phyloP scores from a whole-genome alignment of 2,113 vertebrate species.

The Aplodontia rufa region DNA sequence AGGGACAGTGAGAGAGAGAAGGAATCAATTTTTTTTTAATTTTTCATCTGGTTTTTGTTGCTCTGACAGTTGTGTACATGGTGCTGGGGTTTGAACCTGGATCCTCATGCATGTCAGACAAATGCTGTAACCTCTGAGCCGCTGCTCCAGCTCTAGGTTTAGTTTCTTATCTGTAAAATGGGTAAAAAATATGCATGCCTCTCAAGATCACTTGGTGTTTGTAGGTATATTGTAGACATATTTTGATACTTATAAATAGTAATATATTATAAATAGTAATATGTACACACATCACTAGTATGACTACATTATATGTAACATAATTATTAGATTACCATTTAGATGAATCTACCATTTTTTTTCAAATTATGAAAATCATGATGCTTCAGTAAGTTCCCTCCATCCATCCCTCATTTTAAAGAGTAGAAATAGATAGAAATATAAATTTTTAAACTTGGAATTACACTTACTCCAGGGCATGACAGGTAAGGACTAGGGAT shows the following conservation, averaged over 20 bases:
- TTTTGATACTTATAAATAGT: neutral
- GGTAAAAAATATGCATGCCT: conserved; percentile 12
- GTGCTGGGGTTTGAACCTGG: no score
- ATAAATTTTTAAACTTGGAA: conserved; percentile 17
- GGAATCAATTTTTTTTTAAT: no score
- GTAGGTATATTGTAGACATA: neutral
- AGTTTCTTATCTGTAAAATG: conserved; percentile 40
- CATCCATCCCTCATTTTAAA: neutral
- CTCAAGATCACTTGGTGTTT: conserved; percentile 8
- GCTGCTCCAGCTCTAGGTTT: no score
- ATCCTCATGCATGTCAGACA: no score
- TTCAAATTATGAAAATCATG: conserved; percentile 37
- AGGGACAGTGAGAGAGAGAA: no score
- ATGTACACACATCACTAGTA: neutral
- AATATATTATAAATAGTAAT: neutral
- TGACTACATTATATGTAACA: neutral
- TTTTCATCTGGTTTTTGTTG: no score
- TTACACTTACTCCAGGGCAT: conserved; percentile 36
- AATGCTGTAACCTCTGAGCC: no score
- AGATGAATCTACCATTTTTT: conserved; percentile 23
- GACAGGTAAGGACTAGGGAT: neutral
- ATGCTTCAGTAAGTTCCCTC: neutral
- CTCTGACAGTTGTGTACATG: no score
- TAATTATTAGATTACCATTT: neutral
- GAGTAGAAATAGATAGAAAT: neutral